These are phyloP conservation scores for Microplitis manilae DNA, from an alignment of 2,888 invertebrate species.

Conservation along the genomic window DNA sequence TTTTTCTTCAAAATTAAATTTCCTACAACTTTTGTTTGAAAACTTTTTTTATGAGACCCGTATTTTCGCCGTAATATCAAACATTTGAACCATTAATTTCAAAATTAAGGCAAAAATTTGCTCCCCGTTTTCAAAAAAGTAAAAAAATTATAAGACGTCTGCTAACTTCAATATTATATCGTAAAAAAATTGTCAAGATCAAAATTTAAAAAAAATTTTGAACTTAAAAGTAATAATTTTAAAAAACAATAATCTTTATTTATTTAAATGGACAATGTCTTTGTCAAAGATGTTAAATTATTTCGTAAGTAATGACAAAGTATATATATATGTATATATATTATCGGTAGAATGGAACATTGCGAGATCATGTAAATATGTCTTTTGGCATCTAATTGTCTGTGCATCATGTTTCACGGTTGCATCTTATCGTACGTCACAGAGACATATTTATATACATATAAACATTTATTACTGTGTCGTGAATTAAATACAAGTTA, in stretches of 20 bases:
- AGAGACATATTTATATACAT: background rate
- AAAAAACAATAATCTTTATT: conserved; percentile 8
- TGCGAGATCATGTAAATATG: conserved; percentile 35
- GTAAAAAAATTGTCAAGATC: background rate
- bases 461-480: conserved; percentile 2
- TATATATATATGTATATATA: background rate
- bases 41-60: no score
- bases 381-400: conserved; percentile 26
- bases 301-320: conserved; percentile 9
- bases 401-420: conserved; percentile 47
- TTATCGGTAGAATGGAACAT: conserved; percentile 22
- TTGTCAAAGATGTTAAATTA: conserved; percentile 41
- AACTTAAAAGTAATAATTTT: background rate
- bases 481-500: background rate
- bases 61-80: no score
- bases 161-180: no score
- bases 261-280: conserved; percentile 4
- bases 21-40: no score
- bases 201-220: no score
- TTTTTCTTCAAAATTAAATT: no score
- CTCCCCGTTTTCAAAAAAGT: no score
- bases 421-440: conserved; percentile 42
- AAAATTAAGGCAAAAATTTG: no score
- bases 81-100: no score
- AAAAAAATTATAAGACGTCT: no score